These are phyloP conservation scores for Syngnathus acus DNA, from an alignment of 2,797 vertebrate species.

Conservation along the genomic window DNA sequence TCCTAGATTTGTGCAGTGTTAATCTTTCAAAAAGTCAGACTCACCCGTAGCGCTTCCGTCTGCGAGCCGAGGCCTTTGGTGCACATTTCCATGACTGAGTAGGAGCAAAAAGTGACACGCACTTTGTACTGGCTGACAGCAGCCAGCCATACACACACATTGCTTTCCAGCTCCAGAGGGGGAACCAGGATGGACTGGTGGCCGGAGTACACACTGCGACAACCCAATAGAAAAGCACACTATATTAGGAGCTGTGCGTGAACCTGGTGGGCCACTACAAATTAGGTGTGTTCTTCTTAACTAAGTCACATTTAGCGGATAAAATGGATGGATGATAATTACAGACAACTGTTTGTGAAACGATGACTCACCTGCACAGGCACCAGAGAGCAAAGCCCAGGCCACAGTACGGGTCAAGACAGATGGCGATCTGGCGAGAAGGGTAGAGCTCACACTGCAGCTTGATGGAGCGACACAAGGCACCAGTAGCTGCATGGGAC, in stretches of 20 bases:
- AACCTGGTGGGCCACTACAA: too few species aligned
- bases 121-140: constrained; percentile 95
- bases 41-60: constrained; percentile 81
- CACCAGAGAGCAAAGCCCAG: constrained; percentile 97
- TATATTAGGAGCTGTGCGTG: too few species aligned
- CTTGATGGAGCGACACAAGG: constrained; percentile 95
- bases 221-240: too few species aligned
- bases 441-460: constrained; percentile 96
- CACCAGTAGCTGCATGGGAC: constrained; percentile 92
- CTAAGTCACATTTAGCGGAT: too few species aligned
- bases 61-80: constrained; percentile 89
- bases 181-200: constrained; percentile 94
- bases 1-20: too few species aligned
- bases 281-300: too few species aligned
- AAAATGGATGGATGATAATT: too few species aligned
- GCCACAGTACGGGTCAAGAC: constrained; percentile 93
- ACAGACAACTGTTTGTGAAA: not conserved
- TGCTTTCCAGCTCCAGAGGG: constrained; percentile 90
- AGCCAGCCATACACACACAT: constrained; percentile 86
- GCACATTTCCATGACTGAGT: constrained; percentile 98
- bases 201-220: constrained; percentile 84
- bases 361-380: constrained; percentile 72
- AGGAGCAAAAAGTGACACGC: constrained; percentile 93
- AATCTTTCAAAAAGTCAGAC: constrained; percentile 26
- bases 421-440: constrained; percentile 92